These are phyloP conservation scores for Tachina fera DNA, from an alignment of 2,888 invertebrate genomes.

Conservation along the genomic window DNA sequence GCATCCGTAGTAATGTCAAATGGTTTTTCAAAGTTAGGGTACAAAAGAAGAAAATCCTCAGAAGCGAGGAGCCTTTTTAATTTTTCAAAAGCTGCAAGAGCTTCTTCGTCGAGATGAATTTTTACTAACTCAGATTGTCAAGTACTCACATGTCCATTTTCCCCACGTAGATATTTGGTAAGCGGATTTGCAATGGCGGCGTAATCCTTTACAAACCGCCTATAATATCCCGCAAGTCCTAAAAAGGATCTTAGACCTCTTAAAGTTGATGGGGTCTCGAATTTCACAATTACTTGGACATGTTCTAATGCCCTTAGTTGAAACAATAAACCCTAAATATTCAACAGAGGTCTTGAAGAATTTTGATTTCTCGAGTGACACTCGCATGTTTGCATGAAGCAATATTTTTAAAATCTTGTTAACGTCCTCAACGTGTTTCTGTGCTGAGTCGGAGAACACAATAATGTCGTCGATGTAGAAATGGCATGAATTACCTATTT, in stretches of 20 bases:
- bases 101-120: background rate
- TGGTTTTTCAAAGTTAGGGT: background rate
- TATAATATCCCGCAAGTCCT: background rate
- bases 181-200: background rate
- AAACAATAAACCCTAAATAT: background rate
- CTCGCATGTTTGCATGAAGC: background rate
- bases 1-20: conserved; percentile 73
- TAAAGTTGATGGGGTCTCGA: background rate
- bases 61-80: background rate
- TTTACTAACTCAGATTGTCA: background rate
- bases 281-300: background rate
- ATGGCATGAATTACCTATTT: background rate
- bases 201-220: background rate
- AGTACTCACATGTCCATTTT: background rate
- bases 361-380: background rate
- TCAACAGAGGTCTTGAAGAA: conserved; percentile 1
- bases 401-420: background rate
- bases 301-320: background rate
- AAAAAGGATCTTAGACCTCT: background rate
- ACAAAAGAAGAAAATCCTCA: background rate
- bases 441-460: background rate
- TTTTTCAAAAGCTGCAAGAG: background rate
- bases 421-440: background rate
- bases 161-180: too few relatives aligned
- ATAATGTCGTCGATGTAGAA: conserved; percentile 1